A percentile compares a stretch with the other conserved stretches of the same genome.
Evolutionary conservation across 2,113 vertebrate genomes (phyloP).

Genomic region (Silurus glanis): DNA sequence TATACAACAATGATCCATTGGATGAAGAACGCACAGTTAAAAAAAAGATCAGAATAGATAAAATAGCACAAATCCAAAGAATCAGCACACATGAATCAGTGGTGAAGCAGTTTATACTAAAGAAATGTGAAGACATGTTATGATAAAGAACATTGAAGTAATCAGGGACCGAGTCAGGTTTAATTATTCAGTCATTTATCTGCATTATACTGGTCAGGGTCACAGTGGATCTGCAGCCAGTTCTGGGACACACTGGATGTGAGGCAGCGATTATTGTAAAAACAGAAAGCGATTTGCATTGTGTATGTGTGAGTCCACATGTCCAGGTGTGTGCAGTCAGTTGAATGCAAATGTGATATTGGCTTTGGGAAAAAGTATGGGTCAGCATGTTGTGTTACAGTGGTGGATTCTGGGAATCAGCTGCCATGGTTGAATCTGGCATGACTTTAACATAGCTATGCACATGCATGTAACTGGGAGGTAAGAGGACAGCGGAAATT

Average conservation of each 20-base stretch:
- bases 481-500: neutral
- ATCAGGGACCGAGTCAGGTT: neutral
- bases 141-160: neutral
- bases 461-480: neutral
- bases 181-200: neutral
- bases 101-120: neutral
- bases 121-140: too few species aligned
- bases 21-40: neutral
- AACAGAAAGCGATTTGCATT: neutral
- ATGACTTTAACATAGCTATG: neutral
- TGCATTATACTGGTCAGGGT: neutral
- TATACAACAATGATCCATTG: neutral
- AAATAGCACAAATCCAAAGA: neutral
- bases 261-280: neutral
- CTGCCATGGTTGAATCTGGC: neutral
- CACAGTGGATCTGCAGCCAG: neutral
- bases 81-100: neutral
- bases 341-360: neutral
- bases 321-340: neutral
- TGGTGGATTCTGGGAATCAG: slow-evolving; percentile 6
- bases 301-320: neutral
- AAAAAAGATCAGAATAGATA: neutral
- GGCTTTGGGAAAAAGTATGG: neutral
- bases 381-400: neutral
- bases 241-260: too few species aligned